A percentile compares a stretch with the other conserved stretches of the same genome.
Evolutionary conservation across 2,888 invertebrate genomes (phyloP).

Genomic region (Coecobrya sp.): DNA sequence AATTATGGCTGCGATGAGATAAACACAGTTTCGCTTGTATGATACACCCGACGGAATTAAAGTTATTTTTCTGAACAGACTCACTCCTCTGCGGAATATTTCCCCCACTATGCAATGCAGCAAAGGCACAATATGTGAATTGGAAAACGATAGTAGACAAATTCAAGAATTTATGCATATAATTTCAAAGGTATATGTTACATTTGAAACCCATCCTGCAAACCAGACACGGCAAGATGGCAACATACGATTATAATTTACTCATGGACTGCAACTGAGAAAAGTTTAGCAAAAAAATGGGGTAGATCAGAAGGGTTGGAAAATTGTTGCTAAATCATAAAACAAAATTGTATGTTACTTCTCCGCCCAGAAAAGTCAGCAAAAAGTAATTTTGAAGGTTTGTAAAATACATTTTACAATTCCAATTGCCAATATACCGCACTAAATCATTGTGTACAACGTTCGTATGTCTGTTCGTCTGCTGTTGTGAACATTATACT

Average conservation of each 20-base stretch:
- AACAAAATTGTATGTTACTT: constrained; percentile 76
- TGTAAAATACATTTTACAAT: constrained; percentile 47
- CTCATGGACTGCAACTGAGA: constrained; percentile 18
- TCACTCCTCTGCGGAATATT: neutral
- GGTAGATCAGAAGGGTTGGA: constrained; percentile 70
- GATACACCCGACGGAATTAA: constrained; percentile 27
- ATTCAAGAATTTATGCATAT: neutral
- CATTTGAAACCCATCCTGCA: neutral
- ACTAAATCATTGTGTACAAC: constrained; percentile 26
- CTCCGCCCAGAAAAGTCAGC: constrained; percentile 68
- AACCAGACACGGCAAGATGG: neutral
- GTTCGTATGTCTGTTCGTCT: too few relatives aligned
- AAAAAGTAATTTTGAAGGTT: constrained; percentile 51
- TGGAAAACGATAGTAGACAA: neutral
- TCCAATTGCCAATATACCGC: constrained; percentile 43
- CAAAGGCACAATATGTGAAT: neutral
- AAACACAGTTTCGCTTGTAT: constrained; percentile 12
- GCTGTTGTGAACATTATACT: too few relatives aligned
- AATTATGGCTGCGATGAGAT: constrained; percentile 11
- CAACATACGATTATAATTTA: constrained; percentile 23
- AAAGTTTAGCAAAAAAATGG: constrained; percentile 58
- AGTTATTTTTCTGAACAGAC: neutral
- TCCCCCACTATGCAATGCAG: neutral
- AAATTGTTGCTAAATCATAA: constrained; percentile 77
- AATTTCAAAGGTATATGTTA: constrained; percentile 18